These are phyloP conservation scores for Cheiracanthium punctorium DNA, from an alignment of 2,888 invertebrate species.

Conservation along the genomic window DNA sequence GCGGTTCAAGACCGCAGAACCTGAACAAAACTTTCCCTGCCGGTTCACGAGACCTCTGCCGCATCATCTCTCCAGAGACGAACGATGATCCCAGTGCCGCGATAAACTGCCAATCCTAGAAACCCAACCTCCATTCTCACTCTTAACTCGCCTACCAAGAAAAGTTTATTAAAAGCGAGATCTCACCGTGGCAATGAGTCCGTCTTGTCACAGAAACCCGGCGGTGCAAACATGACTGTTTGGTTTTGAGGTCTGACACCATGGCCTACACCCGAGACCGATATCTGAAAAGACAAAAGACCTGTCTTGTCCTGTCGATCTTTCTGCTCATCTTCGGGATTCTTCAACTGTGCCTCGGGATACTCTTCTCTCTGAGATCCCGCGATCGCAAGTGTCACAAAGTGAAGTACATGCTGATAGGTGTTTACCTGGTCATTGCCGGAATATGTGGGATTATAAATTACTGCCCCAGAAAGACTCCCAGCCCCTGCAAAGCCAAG, in stretches of 20 bases:
- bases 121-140: not conserved
- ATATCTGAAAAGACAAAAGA: constrained; percentile 30
- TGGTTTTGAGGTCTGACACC: not conserved
- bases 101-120: not conserved
- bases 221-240: not conserved
- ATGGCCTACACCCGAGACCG: constrained; percentile 14
- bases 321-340: constrained; percentile 44
- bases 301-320: constrained; percentile 34
- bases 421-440: constrained; percentile 26
- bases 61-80: too few relatives aligned
- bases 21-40: too few relatives aligned
- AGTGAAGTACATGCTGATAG: constrained; percentile 31
- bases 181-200: not conserved
- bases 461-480: constrained; percentile 34
- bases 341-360: constrained; percentile 20
- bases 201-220: not conserved
- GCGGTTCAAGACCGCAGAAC: too few relatives aligned
- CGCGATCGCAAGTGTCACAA: constrained; percentile 31
- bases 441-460: constrained; percentile 35
- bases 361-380: constrained; percentile 8
- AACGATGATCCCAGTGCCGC: too few relatives aligned
- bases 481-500: constrained; percentile 12
- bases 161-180: not conserved
- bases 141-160: not conserved
- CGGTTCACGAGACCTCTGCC: too few relatives aligned